phyloP scores from a whole-genome alignment of 1,140 invertebrate genomes.

The Solenopsis invicta region DNA sequence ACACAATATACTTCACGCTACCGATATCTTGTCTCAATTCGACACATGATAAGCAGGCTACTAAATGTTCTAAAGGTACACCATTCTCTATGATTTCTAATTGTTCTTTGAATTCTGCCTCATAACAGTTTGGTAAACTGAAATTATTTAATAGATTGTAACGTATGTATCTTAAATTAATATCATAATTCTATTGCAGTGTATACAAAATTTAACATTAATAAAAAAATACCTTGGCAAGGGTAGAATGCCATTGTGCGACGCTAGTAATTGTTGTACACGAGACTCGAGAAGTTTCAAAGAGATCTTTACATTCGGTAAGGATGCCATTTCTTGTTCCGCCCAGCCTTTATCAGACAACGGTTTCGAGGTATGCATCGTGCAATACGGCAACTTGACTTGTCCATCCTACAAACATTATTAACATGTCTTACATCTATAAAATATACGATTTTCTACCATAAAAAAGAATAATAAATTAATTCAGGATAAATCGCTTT shows the following conservation, averaged over 20 bases:
- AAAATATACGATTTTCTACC: not conserved
- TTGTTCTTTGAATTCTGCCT: conserved; percentile 89
- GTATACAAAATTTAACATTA: not conserved
- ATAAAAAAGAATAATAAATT: not conserved
- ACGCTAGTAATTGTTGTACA: conserved; percentile 90
- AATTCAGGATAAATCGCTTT: conserved; percentile 78
- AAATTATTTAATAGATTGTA: conserved; percentile 65
- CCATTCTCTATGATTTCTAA: conserved; percentile 89
- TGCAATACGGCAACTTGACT: conserved; percentile 89
- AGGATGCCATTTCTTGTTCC: conserved; percentile 90
- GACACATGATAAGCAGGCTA: conserved; percentile 93
- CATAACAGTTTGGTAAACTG: conserved; percentile 93
- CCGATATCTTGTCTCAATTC: conserved; percentile 88
- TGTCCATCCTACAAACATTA: conserved; percentile 84
- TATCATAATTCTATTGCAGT: not conserved
- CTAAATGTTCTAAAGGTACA: conserved; percentile 94
- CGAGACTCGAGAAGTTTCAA: conserved; percentile 89
- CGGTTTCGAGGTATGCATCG: conserved; percentile 88
- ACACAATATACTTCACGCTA: conserved; percentile 87
- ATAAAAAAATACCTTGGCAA: conserved; percentile 89
- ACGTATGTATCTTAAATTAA: not conserved
- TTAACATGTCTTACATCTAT: conserved; percentile 16
- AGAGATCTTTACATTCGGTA: conserved; percentile 92
- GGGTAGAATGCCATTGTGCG: conserved; percentile 91
- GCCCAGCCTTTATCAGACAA: conserved; percentile 91